phyloP scores from a whole-genome alignment of 2,113 vertebrate genomes.

The Triplophysa siluroides region DNA sequence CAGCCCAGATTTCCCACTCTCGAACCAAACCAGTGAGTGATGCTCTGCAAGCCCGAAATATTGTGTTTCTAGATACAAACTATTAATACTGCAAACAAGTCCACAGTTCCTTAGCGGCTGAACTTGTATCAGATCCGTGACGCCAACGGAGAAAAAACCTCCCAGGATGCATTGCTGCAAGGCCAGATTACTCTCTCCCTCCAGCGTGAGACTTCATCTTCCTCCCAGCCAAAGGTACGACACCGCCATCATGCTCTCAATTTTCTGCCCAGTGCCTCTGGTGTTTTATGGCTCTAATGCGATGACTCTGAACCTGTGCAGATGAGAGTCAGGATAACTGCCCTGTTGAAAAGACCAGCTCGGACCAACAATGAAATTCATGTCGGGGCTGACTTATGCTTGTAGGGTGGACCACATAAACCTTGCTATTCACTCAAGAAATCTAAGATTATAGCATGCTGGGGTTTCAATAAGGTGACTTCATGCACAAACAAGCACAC shows the following conservation, averaged over 20 bases:
- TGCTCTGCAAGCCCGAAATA: constrained; percentile 40
- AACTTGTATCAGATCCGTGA: constrained; percentile 37
- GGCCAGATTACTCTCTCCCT: constrained; percentile 58
- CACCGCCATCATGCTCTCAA: constrained; percentile 79
- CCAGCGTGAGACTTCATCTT: constrained; percentile 74
- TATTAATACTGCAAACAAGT: constrained; percentile 53
- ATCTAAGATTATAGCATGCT: no score
- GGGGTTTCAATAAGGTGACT: no score
- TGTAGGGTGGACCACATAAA: no score
- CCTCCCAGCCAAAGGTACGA: constrained; percentile 72
- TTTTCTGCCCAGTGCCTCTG: constrained; percentile 79
- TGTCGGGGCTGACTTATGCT: no score
- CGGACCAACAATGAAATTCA: neutral
- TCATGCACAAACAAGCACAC: neutral
- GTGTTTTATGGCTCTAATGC: constrained; percentile 71
- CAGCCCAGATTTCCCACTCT: constrained; percentile 37
- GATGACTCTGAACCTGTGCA: constrained; percentile 41
- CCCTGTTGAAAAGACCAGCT: constrained; percentile 6
- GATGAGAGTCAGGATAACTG: constrained; percentile 37
- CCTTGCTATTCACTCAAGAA: no score
- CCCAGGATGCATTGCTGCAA: constrained; percentile 19
- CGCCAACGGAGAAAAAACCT: constrained; percentile 24
- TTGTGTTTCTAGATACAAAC: constrained; percentile 52
- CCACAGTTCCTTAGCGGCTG: constrained; percentile 2
- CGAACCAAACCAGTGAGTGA: constrained; percentile 42